Percentiles rank a stretch among this genome's conserved stretches.
Evolutionary conservation across 2,113 vertebrate species (phyloP).

Genomic region (Oplegnathus fasciatus): DNA sequence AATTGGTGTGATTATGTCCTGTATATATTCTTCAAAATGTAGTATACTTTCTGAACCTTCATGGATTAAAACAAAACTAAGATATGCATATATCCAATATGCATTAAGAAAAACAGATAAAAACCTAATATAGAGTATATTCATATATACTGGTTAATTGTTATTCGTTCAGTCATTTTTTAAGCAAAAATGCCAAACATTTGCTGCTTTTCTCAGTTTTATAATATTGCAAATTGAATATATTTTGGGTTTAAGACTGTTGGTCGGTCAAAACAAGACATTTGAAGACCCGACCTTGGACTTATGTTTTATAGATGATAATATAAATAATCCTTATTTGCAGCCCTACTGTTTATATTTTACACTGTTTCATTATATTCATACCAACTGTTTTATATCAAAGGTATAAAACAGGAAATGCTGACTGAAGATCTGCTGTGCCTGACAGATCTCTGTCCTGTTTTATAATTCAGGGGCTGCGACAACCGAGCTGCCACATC

Average conservation of each 20-base stretch:
- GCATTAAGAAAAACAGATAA: too few relatives aligned
- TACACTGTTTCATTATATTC: neutral
- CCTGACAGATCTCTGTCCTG: slow-evolving; percentile 40
- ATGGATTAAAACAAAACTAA: neutral
- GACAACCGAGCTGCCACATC: slow-evolving; percentile 55
- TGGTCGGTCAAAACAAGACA: too few relatives aligned
- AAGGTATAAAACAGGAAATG: slow-evolving; percentile 3
- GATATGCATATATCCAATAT: too few relatives aligned
- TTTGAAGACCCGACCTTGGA: neutral
- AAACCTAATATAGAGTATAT: too few relatives aligned
- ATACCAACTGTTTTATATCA: neutral
- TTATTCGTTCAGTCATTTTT: neutral
- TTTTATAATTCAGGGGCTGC: slow-evolving; percentile 66
- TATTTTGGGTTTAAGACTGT: neutral
- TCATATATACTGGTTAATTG: neutral
- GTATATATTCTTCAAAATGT: neutral
- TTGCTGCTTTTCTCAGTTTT: neutral
- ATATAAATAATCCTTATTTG: neutral
- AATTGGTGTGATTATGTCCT: neutral
- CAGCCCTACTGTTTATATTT: neutral
- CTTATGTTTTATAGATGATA: neutral
- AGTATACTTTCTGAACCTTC: neutral
- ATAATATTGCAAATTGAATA: neutral
- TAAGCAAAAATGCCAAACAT: neutral
- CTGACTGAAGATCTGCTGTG: slow-evolving; percentile 31